Evolutionary conservation across 1,140 invertebrate genomes (phyloP).

Genomic region (Mizuhopecten yessoensis): DNA sequence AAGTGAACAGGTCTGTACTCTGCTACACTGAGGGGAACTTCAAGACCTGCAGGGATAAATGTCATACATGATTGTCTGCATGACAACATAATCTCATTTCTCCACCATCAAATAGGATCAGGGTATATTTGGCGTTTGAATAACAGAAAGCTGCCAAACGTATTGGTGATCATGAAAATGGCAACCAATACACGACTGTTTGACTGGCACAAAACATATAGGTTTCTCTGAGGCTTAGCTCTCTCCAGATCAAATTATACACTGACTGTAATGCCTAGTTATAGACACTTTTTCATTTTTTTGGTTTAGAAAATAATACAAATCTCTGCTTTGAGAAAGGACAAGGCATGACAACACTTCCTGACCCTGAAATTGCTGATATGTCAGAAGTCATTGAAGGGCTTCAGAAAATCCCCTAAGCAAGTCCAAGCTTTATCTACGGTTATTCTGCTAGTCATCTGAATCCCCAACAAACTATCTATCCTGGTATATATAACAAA

Average conservation of each 20-base stretch:
- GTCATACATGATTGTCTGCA: slow-evolving; percentile 33
- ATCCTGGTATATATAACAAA: too few species aligned
- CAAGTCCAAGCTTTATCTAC: too few species aligned
- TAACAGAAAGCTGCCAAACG: slow-evolving; percentile 33
- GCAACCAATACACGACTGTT: slow-evolving; percentile 18
- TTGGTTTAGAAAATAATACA: not conserved
- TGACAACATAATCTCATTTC: slow-evolving; percentile 29
- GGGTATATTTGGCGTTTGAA: slow-evolving; percentile 33
- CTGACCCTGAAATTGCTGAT: too few species aligned
- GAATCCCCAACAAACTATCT: too few species aligned
- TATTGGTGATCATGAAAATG: slow-evolving; percentile 19
- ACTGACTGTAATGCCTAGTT: not conserved
- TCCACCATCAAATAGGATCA: slow-evolving; percentile 19
- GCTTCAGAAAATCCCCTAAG: too few species aligned
- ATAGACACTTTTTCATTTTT: not conserved
- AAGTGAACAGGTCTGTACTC: slow-evolving; percentile 1
- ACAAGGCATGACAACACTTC: too few species aligned
- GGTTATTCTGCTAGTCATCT: too few species aligned
- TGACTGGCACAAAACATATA: slow-evolving; percentile 30
- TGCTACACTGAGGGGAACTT: not conserved
- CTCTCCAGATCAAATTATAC: not conserved
- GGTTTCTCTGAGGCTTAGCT: not conserved
- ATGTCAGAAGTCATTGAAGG: too few species aligned
- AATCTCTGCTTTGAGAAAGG: too few species aligned
- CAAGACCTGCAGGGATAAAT: slow-evolving; percentile 25